These are phyloP conservation scores for Poecilobothrus nobilitatus DNA, from an alignment of 2,888 invertebrate genomes.

Conservation along the genomic window DNA sequence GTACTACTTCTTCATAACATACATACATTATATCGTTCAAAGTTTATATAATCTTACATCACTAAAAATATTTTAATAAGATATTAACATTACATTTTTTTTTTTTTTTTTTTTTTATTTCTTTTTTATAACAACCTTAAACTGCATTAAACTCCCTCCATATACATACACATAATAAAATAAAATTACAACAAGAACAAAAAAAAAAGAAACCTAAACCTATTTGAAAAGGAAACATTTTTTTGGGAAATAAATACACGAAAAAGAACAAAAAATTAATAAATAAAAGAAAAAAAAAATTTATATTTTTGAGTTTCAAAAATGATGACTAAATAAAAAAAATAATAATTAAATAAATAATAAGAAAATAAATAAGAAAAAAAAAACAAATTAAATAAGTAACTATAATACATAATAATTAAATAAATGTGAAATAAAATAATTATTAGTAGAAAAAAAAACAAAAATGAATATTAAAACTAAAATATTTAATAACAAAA, in stretches of 20 bases:
- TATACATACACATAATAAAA: conserved; percentile 5
- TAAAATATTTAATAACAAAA: conserved; percentile 5
- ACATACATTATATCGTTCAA: too few relatives aligned
- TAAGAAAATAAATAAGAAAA: conserved; percentile 26
- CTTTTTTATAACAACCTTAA: not conserved
- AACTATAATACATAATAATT: conserved; percentile 31
- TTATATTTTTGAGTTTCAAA: conserved; percentile 15
- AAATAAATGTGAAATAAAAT: conserved; percentile 29
- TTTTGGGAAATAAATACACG: not conserved
- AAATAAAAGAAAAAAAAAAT: not conserved
- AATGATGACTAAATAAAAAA: conserved; percentile 22
- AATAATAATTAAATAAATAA: conserved; percentile 26
- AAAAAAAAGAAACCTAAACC: not conserved
- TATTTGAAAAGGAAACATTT: not conserved
- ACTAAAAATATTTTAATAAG: too few relatives aligned
- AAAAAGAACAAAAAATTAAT: not conserved
- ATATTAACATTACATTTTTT: too few relatives aligned
- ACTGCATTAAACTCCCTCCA: not conserved
- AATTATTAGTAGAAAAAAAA: conserved; percentile 16
- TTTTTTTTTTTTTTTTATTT: not conserved
- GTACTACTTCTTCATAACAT: too few relatives aligned
- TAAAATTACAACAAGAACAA: not conserved
- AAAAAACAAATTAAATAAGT: conserved; percentile 24
- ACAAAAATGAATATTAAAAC: conserved; percentile 11
- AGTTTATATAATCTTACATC: too few relatives aligned